Percentiles rank a stretch among this genome's conserved stretches.
Evolutionary conservation across 2,888 invertebrate genomes (phyloP).

Genomic region (Camponotus fellah): DNA sequence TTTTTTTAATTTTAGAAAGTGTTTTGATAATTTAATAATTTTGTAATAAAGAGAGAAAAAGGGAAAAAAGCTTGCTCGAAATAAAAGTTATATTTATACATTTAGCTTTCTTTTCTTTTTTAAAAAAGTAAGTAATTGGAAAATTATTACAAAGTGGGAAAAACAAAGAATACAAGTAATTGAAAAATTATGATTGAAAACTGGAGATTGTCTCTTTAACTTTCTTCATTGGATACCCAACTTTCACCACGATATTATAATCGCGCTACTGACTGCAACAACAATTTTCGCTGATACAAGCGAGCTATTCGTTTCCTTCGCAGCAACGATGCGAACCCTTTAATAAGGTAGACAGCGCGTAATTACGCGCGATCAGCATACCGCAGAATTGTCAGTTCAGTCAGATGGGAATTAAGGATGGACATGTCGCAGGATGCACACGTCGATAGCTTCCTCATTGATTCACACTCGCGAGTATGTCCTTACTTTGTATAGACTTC

Average conservation of each 20-base stretch:
- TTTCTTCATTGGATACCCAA: not conserved
- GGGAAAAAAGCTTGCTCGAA: no score
- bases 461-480: conserved; percentile 19
- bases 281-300: conserved; percentile 34
- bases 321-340: conserved; percentile 42
- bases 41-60: not conserved
- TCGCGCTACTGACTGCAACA: conserved; percentile 32
- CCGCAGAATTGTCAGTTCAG: conserved; percentile 34
- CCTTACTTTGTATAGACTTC: conserved; percentile 20
- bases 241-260: conserved; percentile 5
- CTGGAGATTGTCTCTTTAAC: not conserved
- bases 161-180: not conserved
- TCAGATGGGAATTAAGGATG: conserved; percentile 23
- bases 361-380: conserved; percentile 45
- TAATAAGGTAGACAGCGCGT: conserved; percentile 51
- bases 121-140: not conserved
- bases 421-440: conserved; percentile 30
- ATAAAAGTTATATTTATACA: not conserved
- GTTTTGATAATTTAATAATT: not conserved
- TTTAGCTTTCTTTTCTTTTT: not conserved
- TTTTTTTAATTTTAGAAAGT: not conserved
- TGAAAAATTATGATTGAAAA: not conserved
- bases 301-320: conserved; percentile 43
- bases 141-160: not conserved
- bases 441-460: conserved; percentile 42